Evolutionary conservation across 2,797 vertebrate species (phyloP).

Genomic region (Carcharodon carcharias): DNA sequence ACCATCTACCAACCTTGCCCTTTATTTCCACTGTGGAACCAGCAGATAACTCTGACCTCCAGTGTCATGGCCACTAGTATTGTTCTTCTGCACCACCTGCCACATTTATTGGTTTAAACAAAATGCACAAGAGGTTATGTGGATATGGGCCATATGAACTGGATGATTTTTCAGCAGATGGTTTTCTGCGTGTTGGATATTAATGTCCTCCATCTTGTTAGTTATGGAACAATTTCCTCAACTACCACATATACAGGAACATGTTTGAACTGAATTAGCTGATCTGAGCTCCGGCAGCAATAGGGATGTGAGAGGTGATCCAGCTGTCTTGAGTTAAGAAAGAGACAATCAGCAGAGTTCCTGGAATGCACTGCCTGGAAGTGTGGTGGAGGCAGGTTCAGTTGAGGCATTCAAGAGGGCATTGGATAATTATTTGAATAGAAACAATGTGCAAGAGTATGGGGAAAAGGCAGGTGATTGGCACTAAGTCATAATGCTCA

Average conservation of each 20-base stretch:
- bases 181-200: not conserved
- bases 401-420: no score
- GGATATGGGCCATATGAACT: not conserved
- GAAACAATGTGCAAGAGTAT: no score
- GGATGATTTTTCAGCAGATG: not conserved
- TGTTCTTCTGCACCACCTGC: not conserved
- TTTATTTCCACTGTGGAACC: not conserved
- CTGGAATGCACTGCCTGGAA: no score
- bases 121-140: not conserved
- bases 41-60: not conserved
- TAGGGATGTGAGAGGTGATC: not conserved
- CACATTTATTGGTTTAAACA: not conserved
- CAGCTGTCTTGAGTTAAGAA: not conserved
- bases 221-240: not conserved
- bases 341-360: not conserved
- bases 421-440: no score
- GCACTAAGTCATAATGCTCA: no score
- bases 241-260: not conserved
- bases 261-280: not conserved
- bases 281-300: not conserved
- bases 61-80: not conserved
- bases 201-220: not conserved
- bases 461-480: no score
- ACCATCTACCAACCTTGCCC: not conserved
- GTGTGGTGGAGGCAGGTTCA: no score